Conservation (phyloP, 2,888 invertebrate species). For the Cheilosia impressa region DNA sequence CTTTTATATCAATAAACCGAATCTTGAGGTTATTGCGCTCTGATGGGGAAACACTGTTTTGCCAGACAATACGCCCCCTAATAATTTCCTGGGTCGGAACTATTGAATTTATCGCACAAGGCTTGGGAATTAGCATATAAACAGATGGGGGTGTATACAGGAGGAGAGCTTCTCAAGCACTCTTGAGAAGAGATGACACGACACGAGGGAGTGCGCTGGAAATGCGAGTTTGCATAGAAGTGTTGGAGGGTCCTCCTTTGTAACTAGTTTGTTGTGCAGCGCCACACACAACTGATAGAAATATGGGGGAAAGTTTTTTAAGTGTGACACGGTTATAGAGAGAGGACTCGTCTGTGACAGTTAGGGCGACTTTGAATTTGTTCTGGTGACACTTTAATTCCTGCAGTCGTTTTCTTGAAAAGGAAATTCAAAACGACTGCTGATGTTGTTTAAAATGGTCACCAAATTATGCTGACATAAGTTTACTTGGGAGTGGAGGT, state of each 20-base stretch:
- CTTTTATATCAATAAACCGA: slow-evolving; percentile 60
- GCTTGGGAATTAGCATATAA: slow-evolving; percentile 18
- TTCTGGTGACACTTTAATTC: not conserved
- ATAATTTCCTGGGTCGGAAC: slow-evolving; percentile 68
- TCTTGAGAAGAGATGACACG: slow-evolving; percentile 46
- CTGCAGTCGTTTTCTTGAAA: not conserved
- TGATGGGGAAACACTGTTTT: slow-evolving; percentile 7
- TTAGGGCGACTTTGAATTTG: not conserved
- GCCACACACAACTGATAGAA: slow-evolving; percentile 6
- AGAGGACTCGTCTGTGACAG: not conserved
- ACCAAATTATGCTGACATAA: too few relatives aligned
- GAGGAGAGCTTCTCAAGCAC: slow-evolving; percentile 38
- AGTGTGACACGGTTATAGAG: slow-evolving; percentile 36
- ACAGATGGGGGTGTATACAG: slow-evolving; percentile 42
- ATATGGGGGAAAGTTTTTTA: slow-evolving; percentile 5
- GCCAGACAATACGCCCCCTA: slow-evolving; percentile 60
- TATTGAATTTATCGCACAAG: slow-evolving; percentile 46
- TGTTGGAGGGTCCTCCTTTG: slow-evolving; percentile 2
- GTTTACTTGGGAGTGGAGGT: too few relatives aligned
- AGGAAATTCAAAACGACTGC: too few relatives aligned
- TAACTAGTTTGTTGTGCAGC: not conserved
- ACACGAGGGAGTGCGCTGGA: slow-evolving; percentile 24
- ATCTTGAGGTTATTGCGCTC: slow-evolving; percentile 58
- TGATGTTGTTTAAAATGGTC: too few relatives aligned
- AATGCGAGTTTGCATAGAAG: slow-evolving; percentile 28